These are phyloP conservation scores for Acestrorhynchus altus DNA, from an alignment of 2,797 vertebrate species.

Conservation along the genomic window DNA sequence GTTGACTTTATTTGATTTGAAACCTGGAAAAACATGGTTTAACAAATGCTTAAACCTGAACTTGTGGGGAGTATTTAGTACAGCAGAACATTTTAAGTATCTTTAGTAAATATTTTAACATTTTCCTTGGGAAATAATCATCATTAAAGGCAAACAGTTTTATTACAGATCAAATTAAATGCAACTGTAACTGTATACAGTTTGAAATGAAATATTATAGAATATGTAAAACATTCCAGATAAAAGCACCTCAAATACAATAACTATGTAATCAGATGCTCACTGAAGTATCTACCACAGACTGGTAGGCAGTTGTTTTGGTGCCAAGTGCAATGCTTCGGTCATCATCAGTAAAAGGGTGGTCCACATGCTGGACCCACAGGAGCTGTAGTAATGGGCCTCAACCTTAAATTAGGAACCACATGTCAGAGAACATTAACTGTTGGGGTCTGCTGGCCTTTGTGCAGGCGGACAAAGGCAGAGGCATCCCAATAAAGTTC, in stretches of 20 bases:
- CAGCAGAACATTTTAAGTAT: no score
- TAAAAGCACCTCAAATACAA: background rate
- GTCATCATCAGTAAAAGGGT: conserved; percentile 27
- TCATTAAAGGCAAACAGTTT: background rate
- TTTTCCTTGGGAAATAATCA: background rate
- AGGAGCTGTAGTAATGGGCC: conserved; percentile 60
- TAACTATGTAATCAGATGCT: background rate
- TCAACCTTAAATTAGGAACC: conserved; percentile 71
- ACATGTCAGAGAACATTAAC: conserved; percentile 74
- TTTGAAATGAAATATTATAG: background rate
- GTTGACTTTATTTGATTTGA: background rate
- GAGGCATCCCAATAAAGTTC: conserved; percentile 72
- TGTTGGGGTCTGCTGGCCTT: conserved; percentile 73
- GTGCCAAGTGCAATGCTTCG: background rate
- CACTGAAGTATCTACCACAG: background rate
- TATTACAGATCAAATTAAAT: no score
- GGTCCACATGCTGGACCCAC: conserved; percentile 57
- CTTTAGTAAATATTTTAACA: no score
- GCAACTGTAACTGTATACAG: no score
- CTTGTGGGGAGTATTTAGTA: background rate
- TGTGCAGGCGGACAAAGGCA: conserved; percentile 77
- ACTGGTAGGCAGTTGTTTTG: background rate
- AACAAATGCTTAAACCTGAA: background rate
- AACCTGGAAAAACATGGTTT: background rate
- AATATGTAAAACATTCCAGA: background rate